phyloP scores from a whole-genome alignment of 2,888 invertebrate species.

The Philopedon plagiatum region DNA sequence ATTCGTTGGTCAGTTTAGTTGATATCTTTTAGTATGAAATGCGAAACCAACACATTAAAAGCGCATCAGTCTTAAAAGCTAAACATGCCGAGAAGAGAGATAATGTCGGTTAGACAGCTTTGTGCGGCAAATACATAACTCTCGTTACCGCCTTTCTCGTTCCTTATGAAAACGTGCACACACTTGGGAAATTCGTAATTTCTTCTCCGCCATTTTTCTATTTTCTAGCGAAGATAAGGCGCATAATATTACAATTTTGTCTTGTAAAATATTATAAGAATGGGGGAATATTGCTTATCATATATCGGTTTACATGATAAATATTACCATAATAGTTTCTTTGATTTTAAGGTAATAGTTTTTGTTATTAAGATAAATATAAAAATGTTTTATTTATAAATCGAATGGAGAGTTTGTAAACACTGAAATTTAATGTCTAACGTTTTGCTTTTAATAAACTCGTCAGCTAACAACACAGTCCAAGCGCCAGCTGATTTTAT shows the following conservation, averaged over 20 bases:
- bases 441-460: no score
- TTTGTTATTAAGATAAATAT: no score
- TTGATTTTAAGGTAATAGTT: no score
- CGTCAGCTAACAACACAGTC: no score
- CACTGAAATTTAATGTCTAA: no score
- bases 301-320: not conserved
- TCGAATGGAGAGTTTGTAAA: no score
- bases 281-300: slow-evolving; percentile 49
- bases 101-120: slow-evolving; percentile 63
- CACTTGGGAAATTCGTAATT: slow-evolving; percentile 64
- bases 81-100: slow-evolving; percentile 64
- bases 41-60: slow-evolving; percentile 63
- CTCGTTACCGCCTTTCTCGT: slow-evolving; percentile 55
- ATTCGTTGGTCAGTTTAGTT: slow-evolving; percentile 42
- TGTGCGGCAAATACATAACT: slow-evolving; percentile 63
- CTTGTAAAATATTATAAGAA: slow-evolving; percentile 55
- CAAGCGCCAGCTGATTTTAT: no score
- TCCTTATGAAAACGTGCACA: slow-evolving; percentile 58
- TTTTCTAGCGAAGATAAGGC: slow-evolving; percentile 59
- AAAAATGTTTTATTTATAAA: no score
- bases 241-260: slow-evolving; percentile 54
- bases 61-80: slow-evolving; percentile 66
- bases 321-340: no score
- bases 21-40: slow-evolving; percentile 38
- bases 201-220: slow-evolving; percentile 60